A percentile compares a stretch with the other conserved stretches of the same genome.
These are phyloP conservation scores for Amitus sp. DNA, from an alignment of 2,888 invertebrate genomes.

Conservation along the genomic window DNA sequence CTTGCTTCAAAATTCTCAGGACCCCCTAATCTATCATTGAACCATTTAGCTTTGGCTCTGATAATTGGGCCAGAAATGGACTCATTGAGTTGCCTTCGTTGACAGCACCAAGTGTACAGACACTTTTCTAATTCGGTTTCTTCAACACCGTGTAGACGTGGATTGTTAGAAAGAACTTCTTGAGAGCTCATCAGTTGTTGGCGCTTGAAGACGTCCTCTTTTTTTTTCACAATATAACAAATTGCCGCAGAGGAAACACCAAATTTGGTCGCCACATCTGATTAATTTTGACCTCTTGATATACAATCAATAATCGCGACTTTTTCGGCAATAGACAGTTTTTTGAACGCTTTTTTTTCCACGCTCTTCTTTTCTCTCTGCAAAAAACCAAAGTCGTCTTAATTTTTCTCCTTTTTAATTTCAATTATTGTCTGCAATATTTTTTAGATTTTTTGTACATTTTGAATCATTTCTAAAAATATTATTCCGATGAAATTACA, in stretches of 20 bases:
- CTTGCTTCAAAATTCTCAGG: slow-evolving; percentile 18
- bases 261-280: slow-evolving; percentile 6
- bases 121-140: slow-evolving; percentile 14
- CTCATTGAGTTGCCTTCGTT: not conserved
- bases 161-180: slow-evolving; percentile 5
- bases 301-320: not conserved
- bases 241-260: slow-evolving; percentile 11
- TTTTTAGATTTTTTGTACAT: no score
- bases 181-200: slow-evolving; percentile 7
- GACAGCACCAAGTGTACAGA: slow-evolving; percentile 8
- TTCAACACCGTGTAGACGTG: slow-evolving; percentile 17
- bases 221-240: slow-evolving; percentile 12
- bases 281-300: not conserved
- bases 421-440: no score
- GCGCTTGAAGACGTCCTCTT: slow-evolving; percentile 3
- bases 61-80: slow-evolving; percentile 17
- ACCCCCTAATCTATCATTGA: slow-evolving; percentile 14
- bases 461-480: no score
- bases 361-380: slow-evolving; percentile 4
- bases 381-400: no score
- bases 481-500: no score
- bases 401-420: no score
- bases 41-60: slow-evolving; percentile 13
- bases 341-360: not conserved
- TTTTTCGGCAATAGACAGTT: slow-evolving; percentile 6